Evolutionary conservation across 2,888 invertebrate species (phyloP).

Genomic region (Cabera pusaria): DNA sequence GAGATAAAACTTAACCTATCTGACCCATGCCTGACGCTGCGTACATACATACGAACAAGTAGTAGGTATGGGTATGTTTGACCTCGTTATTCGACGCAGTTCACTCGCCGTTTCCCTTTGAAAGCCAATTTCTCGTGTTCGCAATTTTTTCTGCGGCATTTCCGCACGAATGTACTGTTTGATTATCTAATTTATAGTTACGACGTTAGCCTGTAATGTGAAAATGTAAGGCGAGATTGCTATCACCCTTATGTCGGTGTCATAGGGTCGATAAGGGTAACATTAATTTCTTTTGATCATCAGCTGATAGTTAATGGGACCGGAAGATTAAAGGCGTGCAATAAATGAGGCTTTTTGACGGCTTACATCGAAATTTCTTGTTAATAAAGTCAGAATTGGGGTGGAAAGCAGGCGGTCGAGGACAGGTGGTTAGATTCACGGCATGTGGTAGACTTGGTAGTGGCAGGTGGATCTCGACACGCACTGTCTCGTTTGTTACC

Average conservation of each 20-base stretch:
- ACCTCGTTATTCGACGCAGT: constrained; percentile 61
- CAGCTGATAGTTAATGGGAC: constrained; percentile 8
- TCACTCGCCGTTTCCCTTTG: constrained; percentile 53
- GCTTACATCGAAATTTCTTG: no score
- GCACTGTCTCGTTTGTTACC: no score
- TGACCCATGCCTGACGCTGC: constrained; percentile 53
- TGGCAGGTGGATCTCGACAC: no score
- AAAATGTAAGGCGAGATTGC: constrained; percentile 28
- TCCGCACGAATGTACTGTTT: constrained; percentile 50
- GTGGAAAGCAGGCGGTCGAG: no score
- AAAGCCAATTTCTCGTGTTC: constrained; percentile 57
- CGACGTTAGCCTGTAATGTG: constrained; percentile 30
- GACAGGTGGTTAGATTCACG: no score
- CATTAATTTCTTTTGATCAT: constrained; percentile 17
- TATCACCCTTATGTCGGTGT: constrained; percentile 36
- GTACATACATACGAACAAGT: constrained; percentile 34
- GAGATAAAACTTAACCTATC: constrained; percentile 56
- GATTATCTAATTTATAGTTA: constrained; percentile 47
- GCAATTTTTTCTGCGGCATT: constrained; percentile 50
- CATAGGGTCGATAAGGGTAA: constrained; percentile 31
- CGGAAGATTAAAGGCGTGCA: constrained; percentile 9
- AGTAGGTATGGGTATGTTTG: no score
- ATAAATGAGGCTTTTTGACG: no score
- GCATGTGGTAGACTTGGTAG: no score
- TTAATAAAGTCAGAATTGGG: no score